phyloP scores from a whole-genome alignment of 1,140 invertebrate species.

The Whitmania pigra region DNA sequence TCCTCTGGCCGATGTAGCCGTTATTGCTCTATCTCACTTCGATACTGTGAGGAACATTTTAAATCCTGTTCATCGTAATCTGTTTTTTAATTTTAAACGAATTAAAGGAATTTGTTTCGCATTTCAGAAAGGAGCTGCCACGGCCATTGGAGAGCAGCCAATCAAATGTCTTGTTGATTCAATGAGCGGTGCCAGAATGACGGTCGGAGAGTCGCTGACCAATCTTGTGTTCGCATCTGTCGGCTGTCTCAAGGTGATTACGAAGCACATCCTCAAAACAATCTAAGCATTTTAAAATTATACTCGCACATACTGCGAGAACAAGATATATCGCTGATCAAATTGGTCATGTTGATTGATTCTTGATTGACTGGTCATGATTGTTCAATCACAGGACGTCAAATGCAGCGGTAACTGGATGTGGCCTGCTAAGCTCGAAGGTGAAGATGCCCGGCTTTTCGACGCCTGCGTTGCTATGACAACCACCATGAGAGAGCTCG shows the following conservation, averaged over 20 bases:
- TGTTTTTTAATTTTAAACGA: slow-evolving; percentile 1
- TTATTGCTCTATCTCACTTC: slow-evolving; percentile 67
- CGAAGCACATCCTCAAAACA: background rate
- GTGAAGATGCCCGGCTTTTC: slow-evolving; percentile 73
- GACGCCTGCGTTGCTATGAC: slow-evolving; percentile 80
- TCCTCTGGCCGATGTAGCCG: slow-evolving; percentile 81
- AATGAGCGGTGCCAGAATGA: slow-evolving; percentile 73
- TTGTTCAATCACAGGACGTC: slow-evolving; percentile 51
- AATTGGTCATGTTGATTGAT: slow-evolving; percentile 5
- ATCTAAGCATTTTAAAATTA: too few relatives aligned
- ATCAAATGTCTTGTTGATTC: slow-evolving; percentile 76
- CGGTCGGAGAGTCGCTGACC: slow-evolving; percentile 81
- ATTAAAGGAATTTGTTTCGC: slow-evolving; percentile 19
- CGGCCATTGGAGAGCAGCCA: slow-evolving; percentile 89
- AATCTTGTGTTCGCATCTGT: slow-evolving; percentile 89
- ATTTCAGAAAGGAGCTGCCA: slow-evolving; percentile 65
- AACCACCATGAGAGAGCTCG: slow-evolving; percentile 65
- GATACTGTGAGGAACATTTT: slow-evolving; percentile 28
- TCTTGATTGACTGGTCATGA: slow-evolving; percentile 14
- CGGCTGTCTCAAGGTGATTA: slow-evolving; percentile 54
- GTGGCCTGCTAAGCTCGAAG: slow-evolving; percentile 89
- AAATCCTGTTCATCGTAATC: slow-evolving; percentile 19
- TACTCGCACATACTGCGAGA: too few relatives aligned
- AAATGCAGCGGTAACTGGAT: slow-evolving; percentile 99
- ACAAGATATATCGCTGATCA: background rate